These are phyloP conservation scores for Botia kubotai DNA, from an alignment of 2,797 vertebrate genomes.

Conservation along the genomic window DNA sequence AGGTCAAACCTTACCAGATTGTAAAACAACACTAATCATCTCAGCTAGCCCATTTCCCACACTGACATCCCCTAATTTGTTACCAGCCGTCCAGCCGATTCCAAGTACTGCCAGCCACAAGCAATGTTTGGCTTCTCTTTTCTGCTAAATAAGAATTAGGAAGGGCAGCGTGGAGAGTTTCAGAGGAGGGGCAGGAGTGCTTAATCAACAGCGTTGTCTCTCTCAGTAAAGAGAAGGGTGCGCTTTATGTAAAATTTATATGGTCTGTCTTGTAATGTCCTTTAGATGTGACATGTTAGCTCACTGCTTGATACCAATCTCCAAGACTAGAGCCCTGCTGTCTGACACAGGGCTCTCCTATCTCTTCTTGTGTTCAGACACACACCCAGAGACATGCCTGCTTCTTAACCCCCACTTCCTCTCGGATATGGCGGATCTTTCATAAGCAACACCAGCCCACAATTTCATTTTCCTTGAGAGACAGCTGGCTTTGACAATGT, in stretches of 20 bases:
- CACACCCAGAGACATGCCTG: slow-evolving; percentile 10
- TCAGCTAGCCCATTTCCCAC: slow-evolving; percentile 70
- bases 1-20: slow-evolving; percentile 74
- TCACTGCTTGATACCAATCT: slow-evolving; percentile 36
- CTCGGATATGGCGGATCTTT: slow-evolving; percentile 9
- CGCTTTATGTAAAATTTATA: slow-evolving; percentile 55
- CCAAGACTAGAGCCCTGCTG: slow-evolving; percentile 34
- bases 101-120: slow-evolving; percentile 55
- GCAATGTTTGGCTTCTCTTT: slow-evolving; percentile 52
- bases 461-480: slow-evolving; percentile 24
- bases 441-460: slow-evolving; percentile 8
- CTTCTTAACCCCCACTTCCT: slow-evolving; percentile 38
- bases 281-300: slow-evolving; percentile 47
- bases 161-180: slow-evolving; percentile 18
- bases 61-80: slow-evolving; percentile 67
- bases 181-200: not conserved
- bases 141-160: slow-evolving; percentile 55
- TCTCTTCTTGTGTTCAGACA: slow-evolving; percentile 4
- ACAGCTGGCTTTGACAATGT: slow-evolving; percentile 15
- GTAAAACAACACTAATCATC: slow-evolving; percentile 74
- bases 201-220: slow-evolving; percentile 52
- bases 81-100: slow-evolving; percentile 55
- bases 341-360: slow-evolving; percentile 26
- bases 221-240: slow-evolving; percentile 49
- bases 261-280: slow-evolving; percentile 57